Evolutionary conservation across 1,140 invertebrate species (phyloP).

Genomic region (Lordiphosa stackelbergi): DNA sequence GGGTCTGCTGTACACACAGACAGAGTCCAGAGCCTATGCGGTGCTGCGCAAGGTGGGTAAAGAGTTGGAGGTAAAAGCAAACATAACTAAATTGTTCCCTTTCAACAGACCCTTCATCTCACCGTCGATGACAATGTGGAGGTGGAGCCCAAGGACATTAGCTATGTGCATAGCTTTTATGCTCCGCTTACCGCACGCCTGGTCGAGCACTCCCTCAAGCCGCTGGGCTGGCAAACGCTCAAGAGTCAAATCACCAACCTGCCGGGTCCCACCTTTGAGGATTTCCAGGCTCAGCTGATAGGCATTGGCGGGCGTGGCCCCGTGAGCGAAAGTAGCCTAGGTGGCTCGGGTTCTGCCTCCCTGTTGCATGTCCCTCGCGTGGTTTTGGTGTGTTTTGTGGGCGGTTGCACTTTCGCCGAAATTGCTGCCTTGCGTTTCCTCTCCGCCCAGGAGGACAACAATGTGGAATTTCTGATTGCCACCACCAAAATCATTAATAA

Average conservation of each 20-base stretch:
- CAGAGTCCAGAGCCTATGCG: constrained; percentile 83
- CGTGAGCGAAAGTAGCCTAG: neutral
- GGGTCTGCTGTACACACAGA: constrained; percentile 87
- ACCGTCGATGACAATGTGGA: constrained; percentile 93
- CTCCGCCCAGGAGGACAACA: constrained; percentile 93
- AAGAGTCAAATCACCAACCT: constrained; percentile 82
- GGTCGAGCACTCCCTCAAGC: constrained; percentile 89
- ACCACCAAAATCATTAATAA: constrained; percentile 97
- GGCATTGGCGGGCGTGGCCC: constrained; percentile 68
- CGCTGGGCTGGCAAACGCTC: constrained; percentile 81
- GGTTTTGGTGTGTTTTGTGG: constrained; percentile 96
- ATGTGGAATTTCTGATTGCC: constrained; percentile 93
- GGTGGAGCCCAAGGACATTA: constrained; percentile 90
- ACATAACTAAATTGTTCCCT: too few species aligned
- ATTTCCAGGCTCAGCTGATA: constrained; percentile 79
- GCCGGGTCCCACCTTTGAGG: constrained; percentile 81
- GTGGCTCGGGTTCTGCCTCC: constrained; percentile 81
- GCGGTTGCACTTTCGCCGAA: constrained; percentile 97
- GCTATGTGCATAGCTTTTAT: constrained; percentile 95
- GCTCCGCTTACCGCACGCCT: constrained; percentile 94
- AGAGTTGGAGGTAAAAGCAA: too few species aligned
- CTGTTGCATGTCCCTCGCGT: constrained; percentile 85
- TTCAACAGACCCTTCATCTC: constrained; percentile 83
- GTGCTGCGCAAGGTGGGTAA: constrained; percentile 82
- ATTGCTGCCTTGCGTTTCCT: constrained; percentile 94